Conservation (phyloP, 2,113 vertebrate genomes). For the Caranx melampygus region DNA sequence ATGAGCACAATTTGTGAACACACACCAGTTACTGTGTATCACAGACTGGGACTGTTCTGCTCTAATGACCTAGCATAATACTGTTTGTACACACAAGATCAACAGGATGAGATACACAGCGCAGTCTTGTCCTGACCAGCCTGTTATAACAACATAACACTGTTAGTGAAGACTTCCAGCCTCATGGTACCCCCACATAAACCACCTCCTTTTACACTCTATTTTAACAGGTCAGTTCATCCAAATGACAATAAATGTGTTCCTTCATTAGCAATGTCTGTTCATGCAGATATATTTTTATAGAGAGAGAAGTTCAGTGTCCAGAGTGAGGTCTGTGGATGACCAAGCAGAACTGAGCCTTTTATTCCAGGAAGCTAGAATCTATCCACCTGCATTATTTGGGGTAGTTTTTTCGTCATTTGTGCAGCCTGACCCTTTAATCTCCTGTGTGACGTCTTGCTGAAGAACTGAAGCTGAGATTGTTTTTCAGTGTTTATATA, state of each 20-base stretch:
- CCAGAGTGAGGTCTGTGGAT: too few species aligned
- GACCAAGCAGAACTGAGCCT: too few species aligned
- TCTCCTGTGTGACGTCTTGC: background rate
- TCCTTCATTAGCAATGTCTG: background rate
- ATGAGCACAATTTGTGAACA: conserved; percentile 24
- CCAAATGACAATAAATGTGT: background rate
- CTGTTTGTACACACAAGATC: background rate
- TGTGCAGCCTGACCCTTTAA: background rate
- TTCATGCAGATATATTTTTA: too few species aligned
- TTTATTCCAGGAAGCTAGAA: too few species aligned
- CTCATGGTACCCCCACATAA: background rate
- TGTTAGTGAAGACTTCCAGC: background rate
- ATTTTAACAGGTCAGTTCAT: too few species aligned
- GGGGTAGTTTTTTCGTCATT: background rate
- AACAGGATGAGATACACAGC: background rate
- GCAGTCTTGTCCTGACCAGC: conserved; percentile 10
- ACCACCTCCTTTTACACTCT: background rate
- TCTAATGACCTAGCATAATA: conserved; percentile 13
- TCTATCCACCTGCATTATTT: background rate
- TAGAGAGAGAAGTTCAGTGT: too few species aligned
- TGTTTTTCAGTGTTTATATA: conserved; percentile 35
- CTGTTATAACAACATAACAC: background rate
- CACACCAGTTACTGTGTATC: conserved; percentile 17
- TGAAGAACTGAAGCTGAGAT: background rate
- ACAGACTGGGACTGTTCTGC: conserved; percentile 2